Evolutionary conservation across 2,797 vertebrate genomes (phyloP).

Genomic region (Crocidura indochinensis): DNA sequence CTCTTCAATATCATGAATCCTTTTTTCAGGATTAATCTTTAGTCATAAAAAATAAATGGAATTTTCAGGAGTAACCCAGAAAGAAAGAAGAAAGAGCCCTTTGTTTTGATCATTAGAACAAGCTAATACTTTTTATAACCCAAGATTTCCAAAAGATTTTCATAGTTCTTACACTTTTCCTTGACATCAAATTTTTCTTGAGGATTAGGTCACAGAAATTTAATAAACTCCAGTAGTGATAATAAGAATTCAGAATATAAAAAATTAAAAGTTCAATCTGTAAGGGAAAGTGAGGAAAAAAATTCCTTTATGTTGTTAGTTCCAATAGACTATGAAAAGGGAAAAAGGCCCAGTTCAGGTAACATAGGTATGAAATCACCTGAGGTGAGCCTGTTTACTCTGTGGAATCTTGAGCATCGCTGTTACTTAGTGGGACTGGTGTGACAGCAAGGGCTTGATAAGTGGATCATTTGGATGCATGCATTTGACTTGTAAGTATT

Average conservation of each 20-base stretch:
- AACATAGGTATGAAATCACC: fast-evolving
- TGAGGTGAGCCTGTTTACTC: background rate
- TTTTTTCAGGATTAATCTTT: constrained; percentile 15
- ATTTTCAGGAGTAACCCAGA: background rate
- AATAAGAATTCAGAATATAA: constrained; percentile 22
- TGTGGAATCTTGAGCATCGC: fast-evolving
- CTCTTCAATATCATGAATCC: background rate
- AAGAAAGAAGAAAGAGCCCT: background rate
- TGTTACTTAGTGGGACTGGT: fast-evolving
- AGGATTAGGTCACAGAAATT: constrained; percentile 41
- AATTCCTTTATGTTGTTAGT: background rate
- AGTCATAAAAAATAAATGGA: constrained; percentile 1
- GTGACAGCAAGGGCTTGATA: fast-evolving
- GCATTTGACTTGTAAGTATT: background rate
- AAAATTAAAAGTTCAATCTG: background rate
- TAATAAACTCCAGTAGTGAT: constrained; percentile 8
- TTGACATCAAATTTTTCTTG: background rate
- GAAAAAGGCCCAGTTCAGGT: background rate
- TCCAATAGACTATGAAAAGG: background rate
- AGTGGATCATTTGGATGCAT: too few relatives aligned
- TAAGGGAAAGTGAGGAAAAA: constrained; percentile 4
- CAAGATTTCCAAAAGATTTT: background rate
- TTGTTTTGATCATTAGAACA: background rate
- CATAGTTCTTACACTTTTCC: constrained; percentile 18
- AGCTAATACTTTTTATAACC: background rate